Conservation (phyloP, 92 coral and sea anemone species). For the Paragorgia papillata region DNA sequence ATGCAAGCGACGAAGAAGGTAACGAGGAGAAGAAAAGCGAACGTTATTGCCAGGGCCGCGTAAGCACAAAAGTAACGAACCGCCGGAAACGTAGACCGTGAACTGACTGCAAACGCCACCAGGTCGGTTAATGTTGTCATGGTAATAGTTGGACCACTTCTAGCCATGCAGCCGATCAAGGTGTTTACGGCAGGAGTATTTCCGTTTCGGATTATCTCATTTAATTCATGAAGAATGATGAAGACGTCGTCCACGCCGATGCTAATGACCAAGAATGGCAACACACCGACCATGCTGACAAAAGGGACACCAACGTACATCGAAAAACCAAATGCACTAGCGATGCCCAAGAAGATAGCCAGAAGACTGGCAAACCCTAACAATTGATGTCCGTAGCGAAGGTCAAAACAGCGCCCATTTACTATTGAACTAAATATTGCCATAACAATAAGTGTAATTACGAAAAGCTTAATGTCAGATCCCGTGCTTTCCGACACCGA, state of each 20-base stretch:
- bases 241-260: slow-evolving; percentile 82
- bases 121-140: slow-evolving; percentile 88
- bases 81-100: slow-evolving; percentile 74
- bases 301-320: slow-evolving; percentile 63
- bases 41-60: slow-evolving; percentile 60
- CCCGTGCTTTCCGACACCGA: slow-evolving; percentile 72
- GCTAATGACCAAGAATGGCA: slow-evolving; percentile 75
- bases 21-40: slow-evolving; percentile 10
- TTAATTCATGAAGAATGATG: slow-evolving; percentile 77
- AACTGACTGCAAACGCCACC: slow-evolving; percentile 84
- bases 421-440: slow-evolving; percentile 63
- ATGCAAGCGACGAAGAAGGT: slow-evolving; percentile 26
- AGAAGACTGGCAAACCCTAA: slow-evolving; percentile 65
- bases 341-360: slow-evolving; percentile 72
- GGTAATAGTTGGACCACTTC: slow-evolving; percentile 83
- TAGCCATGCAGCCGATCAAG: slow-evolving; percentile 65
- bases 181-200: slow-evolving; percentile 49
- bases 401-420: slow-evolving; percentile 67
- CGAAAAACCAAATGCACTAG: slow-evolving; percentile 70
- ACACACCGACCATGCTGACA: slow-evolving; percentile 69
- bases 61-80: slow-evolving; percentile 68
- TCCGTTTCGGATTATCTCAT: slow-evolving; percentile 51
- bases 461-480: slow-evolving; percentile 41
- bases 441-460: slow-evolving; percentile 69
- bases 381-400: slow-evolving; percentile 64